A percentile compares a stretch with the other conserved stretches of the same genome.
Conservation (phyloP, 2,888 invertebrate genomes). For the Scelioninae gen. 1 region DNA sequence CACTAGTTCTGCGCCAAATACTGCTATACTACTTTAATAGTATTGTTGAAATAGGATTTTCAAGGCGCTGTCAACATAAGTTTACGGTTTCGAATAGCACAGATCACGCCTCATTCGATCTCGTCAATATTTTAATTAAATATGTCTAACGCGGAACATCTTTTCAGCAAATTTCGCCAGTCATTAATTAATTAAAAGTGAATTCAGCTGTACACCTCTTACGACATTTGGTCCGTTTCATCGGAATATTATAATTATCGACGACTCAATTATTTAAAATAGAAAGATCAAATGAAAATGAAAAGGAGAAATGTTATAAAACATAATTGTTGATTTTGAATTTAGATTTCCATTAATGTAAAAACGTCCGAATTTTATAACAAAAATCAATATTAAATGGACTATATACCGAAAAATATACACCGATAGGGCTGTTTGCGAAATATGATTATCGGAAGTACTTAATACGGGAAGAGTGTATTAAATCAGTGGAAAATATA, state of each 20-base stretch:
- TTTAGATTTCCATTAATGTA: too few species aligned
- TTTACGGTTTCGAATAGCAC: constrained; percentile 40
- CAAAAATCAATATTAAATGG: too few species aligned
- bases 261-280: too few species aligned
- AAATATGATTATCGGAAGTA: too few species aligned
- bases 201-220: not conserved
- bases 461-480: too few species aligned
- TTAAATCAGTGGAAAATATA: too few species aligned
- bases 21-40: constrained; percentile 65
- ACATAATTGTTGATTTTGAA: too few species aligned
- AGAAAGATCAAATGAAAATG: too few species aligned
- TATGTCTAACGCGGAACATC: not conserved
- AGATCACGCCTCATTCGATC: constrained; percentile 20
- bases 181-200: not conserved
- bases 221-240: not conserved
- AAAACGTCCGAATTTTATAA: too few species aligned
- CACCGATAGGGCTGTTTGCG: too few species aligned
- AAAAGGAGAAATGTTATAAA: too few species aligned
- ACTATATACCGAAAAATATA: too few species aligned
- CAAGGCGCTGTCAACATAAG: constrained; percentile 59
- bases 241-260: not conserved
- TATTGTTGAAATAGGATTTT: constrained; percentile 57
- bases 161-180: not conserved
- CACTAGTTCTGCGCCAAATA: constrained; percentile 71
- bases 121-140: constrained; percentile 15